Evolutionary conservation across 2,888 invertebrate genomes (phyloP), one percentile per base, ranked within the genome.

Genomic region (Stenoptilia bipunctidactyla): DNA sequence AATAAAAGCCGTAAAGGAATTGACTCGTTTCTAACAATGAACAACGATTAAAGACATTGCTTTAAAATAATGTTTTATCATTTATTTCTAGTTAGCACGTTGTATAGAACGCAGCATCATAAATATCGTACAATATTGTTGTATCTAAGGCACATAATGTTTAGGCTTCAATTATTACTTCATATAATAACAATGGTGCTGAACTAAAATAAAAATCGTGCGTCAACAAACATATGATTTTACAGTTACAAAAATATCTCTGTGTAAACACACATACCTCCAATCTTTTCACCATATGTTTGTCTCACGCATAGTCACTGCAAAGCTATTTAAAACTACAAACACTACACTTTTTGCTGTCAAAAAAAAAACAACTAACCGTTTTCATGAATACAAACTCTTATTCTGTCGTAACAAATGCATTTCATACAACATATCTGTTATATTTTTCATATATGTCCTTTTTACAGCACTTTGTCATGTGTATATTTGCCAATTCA

Each of bases 131-230:
- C 83, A 83, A 84, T 84, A 85, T 84, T 85, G 85, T 85, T 84
- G 82, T 80, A 82, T 85, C 84, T 85, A 85, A 85, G 85, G 85
- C 85, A 85, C 85, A 82, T 84, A 84, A 84, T 82, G 75, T 85
- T 80, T 85, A 85, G 84, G 84, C 84, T 84, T 73, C 72, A 73
- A 76, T 80, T 66, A 71, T 75, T 80, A 77, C 72, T 80, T 69
- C 77, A 79, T 75, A 77, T 76, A 65, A 67, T 77, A 76, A 72
- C 69, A 77, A 76, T 77, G 77, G 66, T 73, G 80, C 82, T 82
- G 80, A 69, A 59, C 51, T 69, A 71, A 62, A 43, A 56, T 46
- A 4, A 30, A 9, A n/a, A 30, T 8, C 3, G 10, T 30, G 30
- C 30, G 10, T 4, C 30, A n/a, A 30, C 30, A 30, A 30, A 30